Evolutionary conservation across 2,113 vertebrate genomes (phyloP), one percentile per base, ranked within the genome.

Genomic region (Furnarius figulus): DNA sequence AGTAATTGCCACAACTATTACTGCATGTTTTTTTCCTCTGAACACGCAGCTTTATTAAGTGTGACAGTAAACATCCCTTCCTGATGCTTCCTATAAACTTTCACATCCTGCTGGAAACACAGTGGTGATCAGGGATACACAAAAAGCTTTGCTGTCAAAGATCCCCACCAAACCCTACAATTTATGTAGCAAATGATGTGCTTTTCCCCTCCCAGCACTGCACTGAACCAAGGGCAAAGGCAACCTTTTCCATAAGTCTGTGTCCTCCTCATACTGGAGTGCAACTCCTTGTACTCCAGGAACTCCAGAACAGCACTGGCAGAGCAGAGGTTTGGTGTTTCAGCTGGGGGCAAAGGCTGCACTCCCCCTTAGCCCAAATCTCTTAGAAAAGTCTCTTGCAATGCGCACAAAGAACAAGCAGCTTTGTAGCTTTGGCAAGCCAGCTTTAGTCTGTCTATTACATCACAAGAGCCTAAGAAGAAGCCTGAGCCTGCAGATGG

Each of bases 11-110:
- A 91, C 62, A 63, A 21, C 49, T 20, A 72, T 56, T 35, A 65
- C 68, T 52, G 67, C 68, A 70, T 40, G 86, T 8, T 76, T 74
- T 63, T 63, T 74, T 72, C 14, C 42, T 62, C 50, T 33, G 44
- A 82, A 62, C 61, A 46, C 3, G 31, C 23, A 92, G 40, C 44
- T 85, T 94, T 65, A 91, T 72, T 39, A 56, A 53, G 27, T 30
- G 71, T 89, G 78, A 90, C 85, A 85, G 55, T 73, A 94, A 89
- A 80, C 78, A 85, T 61, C 49, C 78, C 49, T 68, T 91, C 37
- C 78, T 73, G 66, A 68, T 76, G 62, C 59, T 82, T 91, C 85
- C 67, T 74, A 59, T 66, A 84, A 85, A 58, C 42, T 79, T 85
- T 23, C 5, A 2, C 74, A 72, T 78, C 67, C 74, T 87, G 74